phyloP scores from a whole-genome alignment of 2,888 invertebrate species.

The Papilio demoleus region DNA sequence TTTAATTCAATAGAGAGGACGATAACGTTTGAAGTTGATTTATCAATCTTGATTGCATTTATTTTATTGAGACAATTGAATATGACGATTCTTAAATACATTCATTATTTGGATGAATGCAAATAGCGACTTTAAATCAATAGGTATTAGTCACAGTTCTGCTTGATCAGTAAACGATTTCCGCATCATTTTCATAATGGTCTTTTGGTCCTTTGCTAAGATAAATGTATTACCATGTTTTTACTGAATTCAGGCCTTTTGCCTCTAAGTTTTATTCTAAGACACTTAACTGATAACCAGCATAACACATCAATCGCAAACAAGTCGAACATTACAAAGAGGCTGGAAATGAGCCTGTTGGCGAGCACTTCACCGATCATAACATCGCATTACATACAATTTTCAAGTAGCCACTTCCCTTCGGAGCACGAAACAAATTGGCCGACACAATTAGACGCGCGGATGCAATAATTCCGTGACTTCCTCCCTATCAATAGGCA shows the following conservation, averaged over 20 bases:
- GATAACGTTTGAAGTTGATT: conserved; percentile 70
- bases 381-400: conserved; percentile 44
- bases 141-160: background rate
- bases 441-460: conserved; percentile 62
- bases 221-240: too few species aligned
- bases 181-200: background rate
- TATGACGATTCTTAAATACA: conserved; percentile 13
- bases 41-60: conserved; percentile 63
- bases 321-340: conserved; percentile 5
- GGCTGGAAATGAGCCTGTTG: conserved; percentile 30
- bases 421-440: conserved; percentile 46
- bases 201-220: too few species aligned
- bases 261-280: too few species aligned
- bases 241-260: too few species aligned
- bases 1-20: conserved; percentile 73
- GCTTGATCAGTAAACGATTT: background rate
- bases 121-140: background rate
- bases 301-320: conserved; percentile 3
- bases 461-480: conserved; percentile 71
- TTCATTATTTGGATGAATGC: conserved; percentile 4
- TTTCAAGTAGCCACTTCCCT: conserved; percentile 47
- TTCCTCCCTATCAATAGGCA: conserved; percentile 58
- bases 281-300: background rate
- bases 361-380: conserved; percentile 34
- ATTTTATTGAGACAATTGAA: conserved; percentile 42